Percentiles rank a stretch among this genome's conserved stretches.
phyloP scores from a whole-genome alignment of 2,888 invertebrate genomes.

The Eurytoma adleriae region DNA sequence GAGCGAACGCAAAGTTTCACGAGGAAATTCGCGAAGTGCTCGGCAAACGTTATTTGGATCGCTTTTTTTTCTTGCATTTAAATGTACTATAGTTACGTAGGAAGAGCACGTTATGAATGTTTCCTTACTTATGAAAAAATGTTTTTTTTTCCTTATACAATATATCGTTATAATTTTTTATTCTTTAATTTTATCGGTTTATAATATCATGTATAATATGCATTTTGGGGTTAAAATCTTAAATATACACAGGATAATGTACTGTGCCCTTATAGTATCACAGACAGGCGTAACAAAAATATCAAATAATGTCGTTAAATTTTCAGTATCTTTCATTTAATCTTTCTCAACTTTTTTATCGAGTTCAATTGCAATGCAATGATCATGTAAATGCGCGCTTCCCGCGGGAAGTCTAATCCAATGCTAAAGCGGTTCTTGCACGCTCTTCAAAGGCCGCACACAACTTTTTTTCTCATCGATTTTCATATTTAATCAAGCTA shows the following conservation, averaged over 20 bases:
- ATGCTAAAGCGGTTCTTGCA: no score
- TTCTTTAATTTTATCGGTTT: constrained; percentile 12
- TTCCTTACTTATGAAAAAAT: constrained; percentile 61
- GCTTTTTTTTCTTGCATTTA: not conserved
- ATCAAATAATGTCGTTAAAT: constrained; percentile 41
- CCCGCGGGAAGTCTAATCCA: no score
- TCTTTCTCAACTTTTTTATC: constrained; percentile 5
- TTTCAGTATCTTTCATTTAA: not conserved
- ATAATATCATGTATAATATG: constrained; percentile 39
- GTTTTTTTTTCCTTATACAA: constrained; percentile 61
- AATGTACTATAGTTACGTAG: constrained; percentile 57
- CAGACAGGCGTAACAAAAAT: constrained; percentile 72
- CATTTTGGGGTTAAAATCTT: constrained; percentile 48
- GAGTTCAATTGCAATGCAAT: not conserved
- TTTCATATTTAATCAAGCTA: no score
- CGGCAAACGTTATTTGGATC: no score
- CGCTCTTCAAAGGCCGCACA: no score
- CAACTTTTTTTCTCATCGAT: no score
- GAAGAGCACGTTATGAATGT: constrained; percentile 66
- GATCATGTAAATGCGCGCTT: not conserved
- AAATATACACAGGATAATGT: constrained; percentile 69
- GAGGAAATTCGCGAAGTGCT: no score
- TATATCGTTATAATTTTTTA: constrained; percentile 57
- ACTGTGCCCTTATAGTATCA: constrained; percentile 75
- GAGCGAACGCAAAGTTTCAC: no score